Evolutionary conservation across 2,797 vertebrate species (phyloP).

Genomic region (Rhodeus uyekii): DNA sequence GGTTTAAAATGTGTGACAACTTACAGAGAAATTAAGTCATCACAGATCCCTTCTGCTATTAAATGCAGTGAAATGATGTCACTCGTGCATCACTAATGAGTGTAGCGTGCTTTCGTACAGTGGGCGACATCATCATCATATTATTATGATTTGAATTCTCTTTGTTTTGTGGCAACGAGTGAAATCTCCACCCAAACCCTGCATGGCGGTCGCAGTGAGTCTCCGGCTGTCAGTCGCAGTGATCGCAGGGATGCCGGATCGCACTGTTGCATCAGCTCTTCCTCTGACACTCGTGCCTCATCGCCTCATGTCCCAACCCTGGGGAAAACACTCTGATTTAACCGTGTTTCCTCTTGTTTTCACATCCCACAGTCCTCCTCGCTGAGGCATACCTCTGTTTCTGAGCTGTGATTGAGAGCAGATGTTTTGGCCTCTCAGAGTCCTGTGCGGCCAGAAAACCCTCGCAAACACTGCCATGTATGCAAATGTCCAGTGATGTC

Average conservation of each 20-base stretch:
- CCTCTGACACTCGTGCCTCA: background rate
- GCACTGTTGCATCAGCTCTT: slow-evolving; percentile 3
- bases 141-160: background rate
- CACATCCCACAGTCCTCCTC: background rate
- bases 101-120: background rate
- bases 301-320: background rate
- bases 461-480: background rate
- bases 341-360: background rate
- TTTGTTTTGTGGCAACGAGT: background rate
- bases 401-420: slow-evolving; percentile 26
- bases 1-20: background rate
- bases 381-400: slow-evolving; percentile 1
- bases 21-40: background rate
- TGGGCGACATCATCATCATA: background rate
- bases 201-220: background rate
- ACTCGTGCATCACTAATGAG: background rate
- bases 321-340: background rate
- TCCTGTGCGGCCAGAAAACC: background rate
- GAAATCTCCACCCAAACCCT: slow-evolving; percentile 5
- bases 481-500: background rate
- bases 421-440: slow-evolving; percentile 38
- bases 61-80: background rate
- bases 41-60: background rate
- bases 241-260: too few species aligned
- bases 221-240: background rate